Conservation (phyloP, 2,113 vertebrate species). For the Motacilla alba region DNA sequence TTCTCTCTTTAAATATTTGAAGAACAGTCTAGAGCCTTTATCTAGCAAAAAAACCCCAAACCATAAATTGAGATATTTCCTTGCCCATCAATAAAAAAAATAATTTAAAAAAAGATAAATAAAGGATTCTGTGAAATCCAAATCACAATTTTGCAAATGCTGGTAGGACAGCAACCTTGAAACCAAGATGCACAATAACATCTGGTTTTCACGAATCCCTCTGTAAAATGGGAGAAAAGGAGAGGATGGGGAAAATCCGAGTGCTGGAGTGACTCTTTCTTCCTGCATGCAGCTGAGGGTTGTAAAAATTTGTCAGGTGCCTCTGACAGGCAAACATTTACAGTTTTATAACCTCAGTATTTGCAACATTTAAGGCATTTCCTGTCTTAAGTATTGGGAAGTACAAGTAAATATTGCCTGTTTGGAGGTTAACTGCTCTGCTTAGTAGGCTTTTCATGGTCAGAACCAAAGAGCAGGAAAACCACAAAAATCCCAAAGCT, state of each 20-base stretch:
- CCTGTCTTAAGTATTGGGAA: conserved; percentile 42
- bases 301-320: conserved; percentile 37
- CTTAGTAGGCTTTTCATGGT: conserved; percentile 5
- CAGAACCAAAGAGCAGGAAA: neutral
- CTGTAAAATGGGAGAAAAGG: neutral
- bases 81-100: neutral
- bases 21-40: neutral
- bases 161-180: neutral
- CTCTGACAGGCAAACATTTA: conserved; percentile 19
- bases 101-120: neutral
- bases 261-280: neutral
- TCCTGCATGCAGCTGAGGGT: neutral
- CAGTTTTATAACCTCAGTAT: conserved; percentile 58
- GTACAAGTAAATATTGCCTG: conserved; percentile 49
- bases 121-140: neutral
- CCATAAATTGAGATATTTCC: neutral
- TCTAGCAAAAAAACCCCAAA: neutral
- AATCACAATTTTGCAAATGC: neutral
- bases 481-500: conserved; percentile 44
- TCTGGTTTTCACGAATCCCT: neutral
- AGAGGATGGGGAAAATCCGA: neutral
- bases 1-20: neutral
- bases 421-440: conserved; percentile 31
- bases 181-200: neutral
- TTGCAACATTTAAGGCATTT: conserved; percentile 62